A percentile compares a stretch with the other conserved stretches of the same genome.
Evolutionary conservation across 2,888 invertebrate species (phyloP).

Genomic region (Meta bourneti): DNA sequence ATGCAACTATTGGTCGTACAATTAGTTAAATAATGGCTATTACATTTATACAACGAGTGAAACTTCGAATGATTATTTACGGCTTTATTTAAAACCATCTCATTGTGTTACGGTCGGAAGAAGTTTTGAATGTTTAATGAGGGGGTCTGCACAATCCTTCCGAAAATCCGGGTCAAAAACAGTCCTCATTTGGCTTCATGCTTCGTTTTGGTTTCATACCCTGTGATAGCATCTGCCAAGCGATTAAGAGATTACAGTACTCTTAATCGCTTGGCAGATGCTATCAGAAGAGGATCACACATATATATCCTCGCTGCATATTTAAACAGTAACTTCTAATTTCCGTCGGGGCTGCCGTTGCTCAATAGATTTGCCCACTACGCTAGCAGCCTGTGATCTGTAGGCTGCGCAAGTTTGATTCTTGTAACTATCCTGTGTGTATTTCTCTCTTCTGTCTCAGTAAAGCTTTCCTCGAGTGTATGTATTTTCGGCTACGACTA

Average conservation of each 20-base stretch:
- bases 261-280: slow-evolving; percentile 8
- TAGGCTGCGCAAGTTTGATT: too few species aligned
- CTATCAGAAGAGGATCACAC: background rate
- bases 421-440: too few species aligned
- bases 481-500: too few species aligned
- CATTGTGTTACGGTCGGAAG: slow-evolving; percentile 12
- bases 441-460: too few species aligned
- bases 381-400: too few species aligned
- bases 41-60: background rate
- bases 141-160: background rate
- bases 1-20: slow-evolving; percentile 40
- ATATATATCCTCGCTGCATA: background rate
- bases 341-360: background rate
- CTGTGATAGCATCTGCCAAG: background rate
- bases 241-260: slow-evolving; percentile 38
- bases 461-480: too few species aligned
- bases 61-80: background rate
- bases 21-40: slow-evolving; percentile 35
- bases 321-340: background rate
- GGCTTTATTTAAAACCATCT: background rate
- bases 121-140: slow-evolving; percentile 30
- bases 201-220: background rate
- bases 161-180: slow-evolving; percentile 55
- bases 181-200: background rate
- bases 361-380: background rate